These are phyloP conservation scores for Melanocharis versteri DNA, from an alignment of 2,113 vertebrate species.

Conservation along the genomic window DNA sequence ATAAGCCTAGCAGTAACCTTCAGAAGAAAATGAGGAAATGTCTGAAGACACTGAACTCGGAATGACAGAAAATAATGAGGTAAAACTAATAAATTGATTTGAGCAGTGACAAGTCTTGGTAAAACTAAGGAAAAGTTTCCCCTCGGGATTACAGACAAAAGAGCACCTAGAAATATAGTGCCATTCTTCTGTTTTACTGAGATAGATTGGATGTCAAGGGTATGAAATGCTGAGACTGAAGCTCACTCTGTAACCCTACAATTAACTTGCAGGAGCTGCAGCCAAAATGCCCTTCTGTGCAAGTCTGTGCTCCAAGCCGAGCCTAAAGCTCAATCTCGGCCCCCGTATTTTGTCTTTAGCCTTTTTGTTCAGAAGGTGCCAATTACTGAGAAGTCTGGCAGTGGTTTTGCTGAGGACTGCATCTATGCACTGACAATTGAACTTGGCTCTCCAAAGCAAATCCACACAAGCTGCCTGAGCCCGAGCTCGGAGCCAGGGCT, in stretches of 20 bases:
- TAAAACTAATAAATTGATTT: not conserved
- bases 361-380: slow-evolving; percentile 11
- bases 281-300: not conserved
- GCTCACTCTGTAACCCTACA: not conserved
- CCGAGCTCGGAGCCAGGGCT: accelerated
- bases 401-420: not conserved
- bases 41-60: not conserved
- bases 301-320: accelerated
- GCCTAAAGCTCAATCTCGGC: not conserved
- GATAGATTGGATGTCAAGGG: not conserved
- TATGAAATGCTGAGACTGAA: not conserved
- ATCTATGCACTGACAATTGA: not conserved
- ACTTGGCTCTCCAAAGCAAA: not conserved
- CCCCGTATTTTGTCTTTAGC: not conserved
- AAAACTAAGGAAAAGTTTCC: not conserved
- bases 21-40: not conserved
- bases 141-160: not conserved
- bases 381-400: not conserved
- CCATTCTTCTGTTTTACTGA: not conserved
- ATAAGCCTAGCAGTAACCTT: not conserved
- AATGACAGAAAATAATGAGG: not conserved
- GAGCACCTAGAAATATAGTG: not conserved
- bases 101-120: not conserved
- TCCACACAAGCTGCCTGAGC: not conserved
- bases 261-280: not conserved